phyloP scores from a whole-genome alignment of 2,888 invertebrate genomes.

The Hirtodrosophila histrioides region DNA sequence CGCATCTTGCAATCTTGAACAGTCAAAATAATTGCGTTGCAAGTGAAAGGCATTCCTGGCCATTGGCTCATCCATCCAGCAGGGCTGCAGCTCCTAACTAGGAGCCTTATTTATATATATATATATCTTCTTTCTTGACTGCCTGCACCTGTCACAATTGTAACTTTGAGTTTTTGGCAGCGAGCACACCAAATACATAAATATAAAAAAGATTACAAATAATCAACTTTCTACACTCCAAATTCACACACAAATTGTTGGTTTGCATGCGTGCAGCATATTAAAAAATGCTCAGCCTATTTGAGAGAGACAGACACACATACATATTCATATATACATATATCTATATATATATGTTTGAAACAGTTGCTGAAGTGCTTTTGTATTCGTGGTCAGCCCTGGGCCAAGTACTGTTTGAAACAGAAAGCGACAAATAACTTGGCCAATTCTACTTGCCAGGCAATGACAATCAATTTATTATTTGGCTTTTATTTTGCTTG shows the following conservation, averaged over 20 bases:
- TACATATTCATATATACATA: not conserved
- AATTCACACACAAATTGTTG: conserved; percentile 67
- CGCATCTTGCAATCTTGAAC: conserved; percentile 55
- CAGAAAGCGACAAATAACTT: conserved; percentile 47
- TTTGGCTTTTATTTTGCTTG: conserved; percentile 13
- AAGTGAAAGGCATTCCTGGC: conserved; percentile 65
- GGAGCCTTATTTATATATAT: conserved; percentile 8
- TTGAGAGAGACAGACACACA: conserved; percentile 20
- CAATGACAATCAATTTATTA: conserved; percentile 72
- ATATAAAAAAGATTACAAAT: conserved; percentile 35
- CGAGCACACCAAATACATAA: conserved; percentile 33
- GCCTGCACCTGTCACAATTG: conserved; percentile 43
- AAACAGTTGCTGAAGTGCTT: conserved; percentile 51
- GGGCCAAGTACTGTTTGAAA: conserved; percentile 27
- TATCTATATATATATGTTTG: not conserved
- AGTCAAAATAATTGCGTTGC: conserved; percentile 47
- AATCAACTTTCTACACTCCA: conserved; percentile 77
- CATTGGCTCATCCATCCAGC: conserved; percentile 9
- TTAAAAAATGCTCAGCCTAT: conserved; percentile 76
- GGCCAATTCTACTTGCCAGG: conserved; percentile 56
- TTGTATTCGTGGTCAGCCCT: conserved; percentile 49
- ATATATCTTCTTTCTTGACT: not conserved
- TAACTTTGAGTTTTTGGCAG: conserved; percentile 29
- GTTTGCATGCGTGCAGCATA: conserved; percentile 80
- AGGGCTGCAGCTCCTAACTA: conserved; percentile 43